Evolutionary conservation across 2,888 invertebrate genomes (phyloP), one percentile per base, ranked within the genome.

Genomic region (Leistus spinibarbis): DNA sequence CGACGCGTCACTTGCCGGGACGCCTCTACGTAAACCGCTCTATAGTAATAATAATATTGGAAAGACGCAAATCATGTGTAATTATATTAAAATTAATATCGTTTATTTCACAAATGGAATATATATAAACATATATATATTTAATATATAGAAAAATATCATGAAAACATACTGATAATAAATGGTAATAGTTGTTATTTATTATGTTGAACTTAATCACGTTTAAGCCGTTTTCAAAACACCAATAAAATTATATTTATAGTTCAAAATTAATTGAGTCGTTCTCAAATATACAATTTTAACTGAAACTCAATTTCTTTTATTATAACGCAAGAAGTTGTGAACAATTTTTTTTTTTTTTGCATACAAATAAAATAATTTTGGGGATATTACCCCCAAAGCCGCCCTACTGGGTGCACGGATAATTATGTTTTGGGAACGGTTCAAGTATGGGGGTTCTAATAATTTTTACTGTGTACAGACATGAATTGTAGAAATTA

Each of bases 391-490:
- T n/a, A n/a, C n/a, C n/a, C n/a, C n/a, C n/a, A n/a, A n/a, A n/a
- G n/a, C n/a, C n/a, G n/a, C n/a, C n/a, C n/a, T n/a, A n/a, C n/a
- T n/a, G n/a, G n/a, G n/a, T n/a, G n/a, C n/a, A n/a, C n/a, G n/a
- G n/a, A n/a, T n/a, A n/a, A n/a, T n/a, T n/a, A n/a, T n/a, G n/a
- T n/a, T 40, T 40, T 40, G 5, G 13, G 40, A 40, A 40, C 13
- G 40, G 13, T 5, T 40, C 3, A 40, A 13, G 57, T 66, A n/a
- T n/a, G n/a, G n/a, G n/a, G n/a, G n/a, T n/a, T 24, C 3, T 73
- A 73, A 60, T 73, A 57, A 73, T 73, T 83, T 83, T 84, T 83
- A 83, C 81, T 85, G 85, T 84, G 24, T 40, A 85, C 80, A 84
- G 10, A 40, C 1, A 82, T 81, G 80, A 83, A 80, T 81, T 81